Base-by-base conservation (phyloP, 1,140 invertebrate species). In the Nilaparvata lugens region DNA sequence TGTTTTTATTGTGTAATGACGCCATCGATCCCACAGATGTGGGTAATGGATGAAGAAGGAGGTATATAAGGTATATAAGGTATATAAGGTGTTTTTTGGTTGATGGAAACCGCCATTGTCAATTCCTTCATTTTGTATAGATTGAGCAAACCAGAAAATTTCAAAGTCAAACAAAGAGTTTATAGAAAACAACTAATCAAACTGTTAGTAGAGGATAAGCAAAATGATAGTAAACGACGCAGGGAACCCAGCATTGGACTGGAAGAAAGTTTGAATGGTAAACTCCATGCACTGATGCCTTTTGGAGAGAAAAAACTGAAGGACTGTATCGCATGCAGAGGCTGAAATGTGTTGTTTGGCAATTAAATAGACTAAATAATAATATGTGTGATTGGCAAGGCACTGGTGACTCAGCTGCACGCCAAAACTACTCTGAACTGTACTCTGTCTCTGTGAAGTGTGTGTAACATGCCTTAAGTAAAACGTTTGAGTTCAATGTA, bases 281-380 rank as follows among this genome's bases (percentile, higher is more conserved):
- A 52, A 52, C 48, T 38, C 18, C 58, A 59, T 19, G 14, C 52
- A 5, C 3, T 52, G 3, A 52, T 38, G 19, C 23, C 25, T 7
- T 4, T 31, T 23, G 48, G 23, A 52, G 25, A 43, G 3, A 52
- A 25, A 35, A 52, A 28, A 59, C 14, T 19, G 2, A 59, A 59
- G 19, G 45, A 52, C 48, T 59, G 58, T 59, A 9, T 6, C 3
- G 58, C 52, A 21, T 58, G 56, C 40, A 58, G 56, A 45, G 56
- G 48, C 21, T 19, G 40, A 4, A 25, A n/a, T n/a, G n/a, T n/a
- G n/a, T n/a, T n/a, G n/a, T n/a, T n/a, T n/a, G n/a, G n/a, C n/a
- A n/a, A n/a, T n/a, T n/a, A n/a, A n/a, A n/a, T n/a, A n/a, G n/a
- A n/a, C n/a, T n/a, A n/a, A n/a, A n/a, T n/a, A n/a, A n/a, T n/a